These are phyloP conservation scores for Xanthostigma xanthostigma DNA, from an alignment of 2,888 invertebrate species.

Conservation along the genomic window DNA sequence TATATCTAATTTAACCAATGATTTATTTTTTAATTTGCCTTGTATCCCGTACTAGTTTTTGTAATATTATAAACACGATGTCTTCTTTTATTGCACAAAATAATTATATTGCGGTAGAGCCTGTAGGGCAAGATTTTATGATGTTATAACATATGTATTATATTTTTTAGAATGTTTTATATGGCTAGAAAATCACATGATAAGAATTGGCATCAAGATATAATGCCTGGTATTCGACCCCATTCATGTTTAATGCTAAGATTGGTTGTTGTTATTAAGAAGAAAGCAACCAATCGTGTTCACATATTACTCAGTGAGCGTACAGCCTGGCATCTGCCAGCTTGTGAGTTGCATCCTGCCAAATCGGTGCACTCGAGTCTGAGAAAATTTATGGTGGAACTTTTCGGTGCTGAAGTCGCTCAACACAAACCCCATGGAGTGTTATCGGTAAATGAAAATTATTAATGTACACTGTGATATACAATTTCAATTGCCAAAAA, in stretches of 20 bases:
- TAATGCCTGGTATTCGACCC: conserved; percentile 52
- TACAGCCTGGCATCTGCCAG: conserved; percentile 68
- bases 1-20: no score
- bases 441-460: conserved; percentile 34
- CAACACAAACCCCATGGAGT: conserved; percentile 72
- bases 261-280: conserved; percentile 65
- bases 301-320: conserved; percentile 79
- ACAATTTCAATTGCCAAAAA: no score
- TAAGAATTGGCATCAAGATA: conserved; percentile 50
- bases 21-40: no score
- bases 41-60: no score
- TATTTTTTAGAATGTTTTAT: conserved; percentile 17
- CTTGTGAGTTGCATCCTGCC: conserved; percentile 76
- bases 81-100: no score
- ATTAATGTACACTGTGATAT: no score
- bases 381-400: conserved; percentile 78
- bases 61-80: no score
- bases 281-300: conserved; percentile 64
- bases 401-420: conserved; percentile 77
- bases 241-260: conserved; percentile 63
- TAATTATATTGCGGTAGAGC: no score
- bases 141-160: no score
- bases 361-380: conserved; percentile 76
- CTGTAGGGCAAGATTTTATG: no score
- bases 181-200: conserved; percentile 18